phyloP scores from a whole-genome alignment of 2,888 invertebrate genomes.

The Elysia crispata region DNA sequence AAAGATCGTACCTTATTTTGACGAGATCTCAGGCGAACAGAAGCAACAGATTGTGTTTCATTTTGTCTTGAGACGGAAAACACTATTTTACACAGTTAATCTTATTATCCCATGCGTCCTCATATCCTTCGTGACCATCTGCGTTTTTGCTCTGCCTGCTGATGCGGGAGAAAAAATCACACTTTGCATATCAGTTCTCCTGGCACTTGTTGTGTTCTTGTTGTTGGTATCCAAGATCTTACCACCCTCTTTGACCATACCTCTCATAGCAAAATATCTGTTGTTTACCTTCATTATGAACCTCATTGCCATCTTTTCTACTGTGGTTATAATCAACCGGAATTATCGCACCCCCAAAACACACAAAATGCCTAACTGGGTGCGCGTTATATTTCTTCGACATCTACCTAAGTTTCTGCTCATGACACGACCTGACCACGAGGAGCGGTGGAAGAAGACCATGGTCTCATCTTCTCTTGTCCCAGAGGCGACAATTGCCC shows the following conservation, averaged over 20 bases:
- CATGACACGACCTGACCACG: conserved; percentile 92
- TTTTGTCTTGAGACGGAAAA: conserved; percentile 96
- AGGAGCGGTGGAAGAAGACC: conserved; percentile 77
- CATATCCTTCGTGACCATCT: conserved; percentile 98
- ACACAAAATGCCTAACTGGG: conserved; percentile 98
- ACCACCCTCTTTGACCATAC: conserved; percentile 97
- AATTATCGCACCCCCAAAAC: conserved; percentile 97
- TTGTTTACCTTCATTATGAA: conserved; percentile 99
- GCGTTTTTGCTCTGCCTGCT: conserved; percentile 98
- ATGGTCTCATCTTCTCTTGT: conserved; percentile 53
- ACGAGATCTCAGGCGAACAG: conserved; percentile 65
- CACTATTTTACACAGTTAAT: conserved; percentile 99
- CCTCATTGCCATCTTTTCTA: conserved; percentile 98
- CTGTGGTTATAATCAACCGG: conserved; percentile 99
- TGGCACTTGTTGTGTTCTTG: conserved; percentile 99
- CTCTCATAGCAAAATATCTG: conserved; percentile 98
- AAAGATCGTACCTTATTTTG: conserved; percentile 59
- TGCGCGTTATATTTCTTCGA: conserved; percentile 95
- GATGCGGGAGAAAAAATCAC: conserved; percentile 96
- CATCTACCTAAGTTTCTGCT: conserved; percentile 93
- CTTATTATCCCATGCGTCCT: conserved; percentile 98
- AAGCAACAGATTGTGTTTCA: conserved; percentile 88
- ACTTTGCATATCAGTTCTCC: conserved; percentile 96
- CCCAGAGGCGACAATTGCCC: conserved; percentile 48
- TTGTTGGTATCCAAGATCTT: conserved; percentile 98